These are phyloP conservation scores for Orchesella flavescens DNA, from an alignment of 2,888 invertebrate genomes.

Conservation along the genomic window DNA sequence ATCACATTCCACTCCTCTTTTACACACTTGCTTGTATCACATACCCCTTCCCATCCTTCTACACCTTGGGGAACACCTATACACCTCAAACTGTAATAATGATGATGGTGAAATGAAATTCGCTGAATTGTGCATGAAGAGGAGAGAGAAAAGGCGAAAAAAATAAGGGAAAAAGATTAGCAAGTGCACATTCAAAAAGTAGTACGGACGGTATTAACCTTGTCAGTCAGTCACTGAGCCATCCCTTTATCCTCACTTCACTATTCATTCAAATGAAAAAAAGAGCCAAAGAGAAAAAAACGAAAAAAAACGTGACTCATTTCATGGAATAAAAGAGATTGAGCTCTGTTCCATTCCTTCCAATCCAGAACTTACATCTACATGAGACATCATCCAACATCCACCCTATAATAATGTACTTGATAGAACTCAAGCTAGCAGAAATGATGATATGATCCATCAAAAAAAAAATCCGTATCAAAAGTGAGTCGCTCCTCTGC, in stretches of 20 bases:
- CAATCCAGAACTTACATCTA: no score
- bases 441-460: neutral
- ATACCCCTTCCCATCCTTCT: neutral
- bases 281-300: neutral
- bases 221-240: conserved; percentile 19
- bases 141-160: conserved; percentile 6
- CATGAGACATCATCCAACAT: no score
- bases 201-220: neutral
- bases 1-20: conserved; percentile 27
- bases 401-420: no score
- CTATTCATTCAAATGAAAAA: conserved; percentile 10
- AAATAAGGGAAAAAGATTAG: neutral
- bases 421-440: no score
- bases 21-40: conserved; percentile 21
- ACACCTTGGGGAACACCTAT: neutral
- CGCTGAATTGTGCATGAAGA: neutral
- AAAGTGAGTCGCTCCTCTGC: neutral
- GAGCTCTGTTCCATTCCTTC: no score
- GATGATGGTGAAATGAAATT: neutral
- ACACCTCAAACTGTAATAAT: neutral
- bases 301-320: no score
- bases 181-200: neutral
- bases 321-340: no score
- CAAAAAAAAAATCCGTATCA: neutral
- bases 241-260: conserved; percentile 31